Base-by-base conservation (phyloP, 2,113 vertebrate species). In the Aegypius monachus region DNA sequence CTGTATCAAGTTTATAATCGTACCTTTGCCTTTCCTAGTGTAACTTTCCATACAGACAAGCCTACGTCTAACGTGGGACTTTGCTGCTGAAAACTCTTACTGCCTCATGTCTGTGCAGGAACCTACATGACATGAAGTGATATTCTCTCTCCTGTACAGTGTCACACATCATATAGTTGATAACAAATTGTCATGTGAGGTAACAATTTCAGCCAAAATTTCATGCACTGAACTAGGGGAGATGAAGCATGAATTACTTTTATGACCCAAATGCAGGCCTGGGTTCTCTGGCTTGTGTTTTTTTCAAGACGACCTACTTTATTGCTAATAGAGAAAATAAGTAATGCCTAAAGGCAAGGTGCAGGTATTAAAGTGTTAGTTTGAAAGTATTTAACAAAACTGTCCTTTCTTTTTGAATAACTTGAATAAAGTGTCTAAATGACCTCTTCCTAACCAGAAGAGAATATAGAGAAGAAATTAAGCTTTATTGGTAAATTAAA, bases 401-500 rank as follows among this genome's bases (percentile, higher is more conserved):
- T 97, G 93, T 73, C 95, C 88, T 97, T 98, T 97, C 93, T 38
- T 82, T 98, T 94, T 96, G 66, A 96, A 94, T 97, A 98, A 97
- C 91, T 97, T 97, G 94, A 98, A 96, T 89, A 95, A 96, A 97
- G 95, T 97, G 96, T 97, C 95, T 97, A 93, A 97, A 97, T 88
- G 95, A 97, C 95, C 98, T 97, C 96, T 92, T 89, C 96, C 87
- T 96, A 97, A 88, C 95, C 91, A 95, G 96, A 98, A 96, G 95
- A 98, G 86, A 97, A 66, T 90, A 97, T 62, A 93, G 93, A 96
- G 94, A 93, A 97, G 95, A 97, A 98, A 98, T 98, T 98, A 98
- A 98, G 97, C 97, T 96, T 98, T 98, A 97, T 97, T 98, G 96
- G 97, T 98, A 98, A 98, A 97, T 97, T 98, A 98, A 97, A 98